Evolutionary conservation across 2,113 vertebrate genomes (phyloP).

Genomic region (Noctilio leporinus): DNA sequence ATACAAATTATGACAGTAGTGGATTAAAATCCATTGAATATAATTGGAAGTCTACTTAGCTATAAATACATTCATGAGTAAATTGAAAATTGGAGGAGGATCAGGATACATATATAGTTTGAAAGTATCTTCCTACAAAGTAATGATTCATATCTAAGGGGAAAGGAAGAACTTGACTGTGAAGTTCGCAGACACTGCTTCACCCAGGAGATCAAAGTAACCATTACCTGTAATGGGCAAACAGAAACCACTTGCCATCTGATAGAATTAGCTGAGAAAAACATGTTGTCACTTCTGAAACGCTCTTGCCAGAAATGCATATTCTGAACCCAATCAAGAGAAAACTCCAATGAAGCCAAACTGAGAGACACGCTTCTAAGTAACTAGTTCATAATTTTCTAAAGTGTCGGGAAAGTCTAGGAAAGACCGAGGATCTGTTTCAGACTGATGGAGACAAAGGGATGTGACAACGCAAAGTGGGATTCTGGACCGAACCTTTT

Average conservation of each 20-base stretch:
- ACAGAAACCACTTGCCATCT: neutral
- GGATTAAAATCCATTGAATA: neutral
- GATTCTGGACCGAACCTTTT: neutral
- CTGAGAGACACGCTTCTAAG: neutral
- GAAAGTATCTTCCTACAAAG: neutral
- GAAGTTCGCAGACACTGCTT: neutral
- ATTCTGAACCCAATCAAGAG: neutral
- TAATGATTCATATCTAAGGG: neutral
- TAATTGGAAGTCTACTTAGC: neutral
- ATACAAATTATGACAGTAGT: neutral
- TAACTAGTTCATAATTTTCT: neutral
- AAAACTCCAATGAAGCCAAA: neutral
- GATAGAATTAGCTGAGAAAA: neutral
- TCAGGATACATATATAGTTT: neutral
- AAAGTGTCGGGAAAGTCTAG: neutral
- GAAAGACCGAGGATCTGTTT: neutral
- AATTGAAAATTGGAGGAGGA: neutral
- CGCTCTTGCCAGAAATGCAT: neutral
- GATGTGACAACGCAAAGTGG: accelerated
- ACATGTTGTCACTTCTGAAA: neutral
- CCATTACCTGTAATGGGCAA: neutral
- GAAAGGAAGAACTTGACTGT: neutral
- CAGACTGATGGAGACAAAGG: neutral
- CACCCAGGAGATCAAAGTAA: neutral
- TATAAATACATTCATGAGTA: neutral